These are phyloP conservation scores for Balaeniceps rex DNA, from an alignment of 2,113 vertebrate genomes.

Conservation along the genomic window DNA sequence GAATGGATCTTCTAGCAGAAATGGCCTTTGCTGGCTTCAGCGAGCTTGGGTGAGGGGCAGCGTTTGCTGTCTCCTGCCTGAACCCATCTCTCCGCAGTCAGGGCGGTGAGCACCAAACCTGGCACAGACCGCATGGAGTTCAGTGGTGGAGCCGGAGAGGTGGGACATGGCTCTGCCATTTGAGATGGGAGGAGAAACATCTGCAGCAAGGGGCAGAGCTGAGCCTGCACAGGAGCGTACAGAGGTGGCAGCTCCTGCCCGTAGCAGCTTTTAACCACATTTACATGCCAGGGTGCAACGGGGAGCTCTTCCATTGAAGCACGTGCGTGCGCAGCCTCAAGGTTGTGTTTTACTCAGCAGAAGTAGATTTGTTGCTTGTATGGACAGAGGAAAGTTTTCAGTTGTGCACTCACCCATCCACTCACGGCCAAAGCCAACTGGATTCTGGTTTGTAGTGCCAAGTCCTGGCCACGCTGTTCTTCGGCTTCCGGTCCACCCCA, in stretches of 20 bases:
- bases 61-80: not conserved
- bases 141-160: not conserved
- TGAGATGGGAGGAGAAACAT: not conserved
- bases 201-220: not conserved
- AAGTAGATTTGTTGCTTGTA: not conserved
- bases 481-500: not conserved
- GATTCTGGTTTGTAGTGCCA: not conserved
- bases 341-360: not conserved
- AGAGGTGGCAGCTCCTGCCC: not conserved
- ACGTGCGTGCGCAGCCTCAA: accelerated
- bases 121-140: accelerated
- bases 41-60: not conserved
- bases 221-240: not conserved
- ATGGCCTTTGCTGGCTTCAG: not conserved
- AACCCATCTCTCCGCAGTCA: accelerated
- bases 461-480: not conserved
- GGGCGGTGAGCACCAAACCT: not conserved
- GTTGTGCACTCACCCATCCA: not conserved
- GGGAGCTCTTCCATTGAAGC: not conserved
- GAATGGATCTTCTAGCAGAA: not conserved
- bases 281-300: not conserved
- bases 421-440: not conserved
- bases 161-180: not conserved
- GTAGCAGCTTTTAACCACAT: not conserved
- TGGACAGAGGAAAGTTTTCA: not conserved